Percentiles rank a stretch among this genome's conserved stretches.
These are phyloP conservation scores for Pristionchus entomophagus DNA, from an alignment of 2,888 invertebrate species.

Conservation along the genomic window DNA sequence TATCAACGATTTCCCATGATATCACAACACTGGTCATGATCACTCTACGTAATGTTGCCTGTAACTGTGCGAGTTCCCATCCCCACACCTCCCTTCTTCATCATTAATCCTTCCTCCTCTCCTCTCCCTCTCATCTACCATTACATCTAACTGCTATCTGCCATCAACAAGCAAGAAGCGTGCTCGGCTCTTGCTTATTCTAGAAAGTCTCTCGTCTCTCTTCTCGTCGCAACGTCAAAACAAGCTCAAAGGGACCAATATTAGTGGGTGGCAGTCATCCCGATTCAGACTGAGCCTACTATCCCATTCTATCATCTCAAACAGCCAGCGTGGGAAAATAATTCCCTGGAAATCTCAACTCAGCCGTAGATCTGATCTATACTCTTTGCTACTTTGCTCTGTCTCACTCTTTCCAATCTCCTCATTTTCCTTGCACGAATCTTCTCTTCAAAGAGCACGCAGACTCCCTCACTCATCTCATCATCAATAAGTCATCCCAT, in stretches of 20 bases:
- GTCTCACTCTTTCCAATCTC: not conserved
- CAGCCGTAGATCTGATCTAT: too few relatives aligned
- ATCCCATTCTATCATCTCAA: too few relatives aligned
- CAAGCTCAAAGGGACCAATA: not conserved
- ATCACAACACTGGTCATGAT: too few relatives aligned
- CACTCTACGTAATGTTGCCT: too few relatives aligned
- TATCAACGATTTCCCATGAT: too few relatives aligned
- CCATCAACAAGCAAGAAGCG: conserved; percentile 14
- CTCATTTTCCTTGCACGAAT: not conserved
- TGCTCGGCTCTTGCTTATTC: conserved; percentile 2
- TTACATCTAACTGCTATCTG: not conserved
- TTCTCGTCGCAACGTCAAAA: not conserved
- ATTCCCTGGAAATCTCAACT: too few relatives aligned
- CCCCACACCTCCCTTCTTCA: not conserved
- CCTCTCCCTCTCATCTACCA: conserved; percentile 4
- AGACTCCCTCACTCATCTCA: conserved; percentile 32
- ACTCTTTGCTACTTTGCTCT: not conserved
- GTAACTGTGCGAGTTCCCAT: too few relatives aligned
- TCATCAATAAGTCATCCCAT: not conserved
- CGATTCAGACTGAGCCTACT: too few relatives aligned
- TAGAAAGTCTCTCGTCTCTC: not conserved
- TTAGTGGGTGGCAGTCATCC: too few relatives aligned
- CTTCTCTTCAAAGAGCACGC: not conserved
- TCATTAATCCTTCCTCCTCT: not conserved
- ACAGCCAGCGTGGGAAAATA: too few relatives aligned